phyloP scores from a whole-genome alignment of 2,113 vertebrate species.

The Scolopax mira region DNA sequence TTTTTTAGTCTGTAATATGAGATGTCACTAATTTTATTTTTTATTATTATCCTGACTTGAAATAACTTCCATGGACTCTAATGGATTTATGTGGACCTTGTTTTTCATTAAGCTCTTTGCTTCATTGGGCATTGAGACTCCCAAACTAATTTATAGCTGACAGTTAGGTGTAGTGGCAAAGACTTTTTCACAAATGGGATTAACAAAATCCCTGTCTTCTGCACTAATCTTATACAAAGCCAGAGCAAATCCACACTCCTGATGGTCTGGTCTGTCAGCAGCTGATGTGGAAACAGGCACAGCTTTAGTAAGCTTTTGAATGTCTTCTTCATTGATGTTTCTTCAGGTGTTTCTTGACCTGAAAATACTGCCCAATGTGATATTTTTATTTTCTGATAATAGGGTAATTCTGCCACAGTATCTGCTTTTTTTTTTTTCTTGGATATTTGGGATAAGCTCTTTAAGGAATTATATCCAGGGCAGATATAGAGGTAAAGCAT shows the following conservation, averaged over 20 bases:
- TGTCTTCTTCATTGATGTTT: background rate
- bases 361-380: background rate
- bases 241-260: constrained; percentile 24
- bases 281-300: background rate
- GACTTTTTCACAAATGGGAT: constrained; percentile 23
- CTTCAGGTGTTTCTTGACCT: background rate
- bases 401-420: background rate
- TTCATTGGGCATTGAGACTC: background rate
- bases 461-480: background rate
- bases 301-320: background rate
- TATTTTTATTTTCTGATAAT: background rate
- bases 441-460: background rate
- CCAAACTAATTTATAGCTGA: constrained; percentile 29
- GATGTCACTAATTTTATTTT: background rate
- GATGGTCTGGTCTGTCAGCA: background rate
- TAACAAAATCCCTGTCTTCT: constrained; percentile 40
- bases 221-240: constrained; percentile 15
- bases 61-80: background rate
- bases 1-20: background rate
- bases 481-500: background rate
- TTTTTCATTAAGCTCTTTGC: constrained; percentile 20
- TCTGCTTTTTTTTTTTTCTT: background rate
- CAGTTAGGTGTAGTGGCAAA: background rate
- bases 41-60: background rate
- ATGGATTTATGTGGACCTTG: background rate